These are phyloP conservation scores for Austrofundulus limnaeus DNA, from an alignment of 2,113 vertebrate genomes.

Conservation along the genomic window DNA sequence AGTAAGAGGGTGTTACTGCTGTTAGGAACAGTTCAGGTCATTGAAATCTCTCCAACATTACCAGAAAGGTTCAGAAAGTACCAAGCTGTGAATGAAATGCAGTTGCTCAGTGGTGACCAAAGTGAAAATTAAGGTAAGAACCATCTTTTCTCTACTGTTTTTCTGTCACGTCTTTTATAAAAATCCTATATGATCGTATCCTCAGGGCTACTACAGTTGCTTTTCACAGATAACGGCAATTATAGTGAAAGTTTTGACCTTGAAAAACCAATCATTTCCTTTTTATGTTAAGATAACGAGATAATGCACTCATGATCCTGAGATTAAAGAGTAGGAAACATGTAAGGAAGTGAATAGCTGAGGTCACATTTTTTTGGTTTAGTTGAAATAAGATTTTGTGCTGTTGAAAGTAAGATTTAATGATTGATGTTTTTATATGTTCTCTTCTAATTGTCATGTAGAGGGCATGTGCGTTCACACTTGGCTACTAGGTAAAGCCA, in stretches of 20 bases:
- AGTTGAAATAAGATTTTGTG: no score
- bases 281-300: constrained; percentile 48
- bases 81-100: constrained; percentile 11
- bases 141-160: constrained; percentile 1
- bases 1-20: not conserved
- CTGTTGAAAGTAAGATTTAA: not conserved
- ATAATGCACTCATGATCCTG: constrained; percentile 45
- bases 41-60: not conserved
- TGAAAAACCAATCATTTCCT: constrained; percentile 55
- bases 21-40: not conserved
- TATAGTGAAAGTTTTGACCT: constrained; percentile 50
- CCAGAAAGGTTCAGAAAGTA: not conserved
- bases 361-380: constrained; percentile 20
- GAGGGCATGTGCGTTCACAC: no score
- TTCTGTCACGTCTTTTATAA: constrained; percentile 16
- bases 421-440: not conserved
- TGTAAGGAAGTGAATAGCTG: constrained; percentile 30
- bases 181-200: constrained; percentile 12
- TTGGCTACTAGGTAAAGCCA: no score
- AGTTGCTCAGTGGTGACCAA: constrained; percentile 7
- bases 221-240: constrained; percentile 41
- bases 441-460: not conserved
- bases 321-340: constrained; percentile 44
- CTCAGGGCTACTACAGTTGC: constrained; percentile 5
- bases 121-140: constrained; percentile 13